These are phyloP conservation scores for Drosophila vallismaia DNA, from an alignment of 2,888 invertebrate species.

Conservation along the genomic window DNA sequence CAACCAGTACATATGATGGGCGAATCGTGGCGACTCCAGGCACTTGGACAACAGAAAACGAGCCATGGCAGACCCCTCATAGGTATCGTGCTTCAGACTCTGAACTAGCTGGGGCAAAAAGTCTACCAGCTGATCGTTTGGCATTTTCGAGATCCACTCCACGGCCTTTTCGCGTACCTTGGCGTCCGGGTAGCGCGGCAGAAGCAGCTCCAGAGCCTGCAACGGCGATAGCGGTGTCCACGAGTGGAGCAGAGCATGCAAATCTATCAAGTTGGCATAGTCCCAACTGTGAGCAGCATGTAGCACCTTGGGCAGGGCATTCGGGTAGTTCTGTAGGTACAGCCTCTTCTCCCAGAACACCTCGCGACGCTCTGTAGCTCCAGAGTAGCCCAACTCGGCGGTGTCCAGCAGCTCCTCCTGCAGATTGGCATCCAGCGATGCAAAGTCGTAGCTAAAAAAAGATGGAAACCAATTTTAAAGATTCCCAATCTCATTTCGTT, in stretches of 20 bases:
- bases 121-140: conserved; percentile 94
- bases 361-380: conserved; percentile 84
- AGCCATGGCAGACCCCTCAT: conserved; percentile 94
- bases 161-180: conserved; percentile 94
- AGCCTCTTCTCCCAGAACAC: conserved; percentile 97
- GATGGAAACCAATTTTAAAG: not conserved
- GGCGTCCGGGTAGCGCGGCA: conserved; percentile 97
- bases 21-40: conserved; percentile 93
- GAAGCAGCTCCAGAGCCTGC: conserved; percentile 94
- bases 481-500: not conserved
- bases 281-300: conserved; percentile 96
- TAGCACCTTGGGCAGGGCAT: conserved; percentile 93
- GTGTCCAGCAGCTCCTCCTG: conserved; percentile 84
- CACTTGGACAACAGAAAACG: conserved; percentile 92
- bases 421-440: conserved; percentile 90
- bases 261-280: conserved; percentile 92
- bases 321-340: conserved; percentile 92
- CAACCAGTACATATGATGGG: conserved; percentile 98
- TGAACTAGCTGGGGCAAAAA: conserved; percentile 97
- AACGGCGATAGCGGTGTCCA: conserved; percentile 95
- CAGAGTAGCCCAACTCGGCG: conserved; percentile 83
- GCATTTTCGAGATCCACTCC: conserved; percentile 90
- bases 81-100: conserved; percentile 94
- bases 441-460: conserved; percentile 86
- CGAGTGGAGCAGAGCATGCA: conserved; percentile 93